A percentile compares a stretch with the other conserved stretches of the same genome.
These are phyloP conservation scores for Bagarius yarrelli DNA, from an alignment of 2,113 vertebrate genomes.

Conservation along the genomic window DNA sequence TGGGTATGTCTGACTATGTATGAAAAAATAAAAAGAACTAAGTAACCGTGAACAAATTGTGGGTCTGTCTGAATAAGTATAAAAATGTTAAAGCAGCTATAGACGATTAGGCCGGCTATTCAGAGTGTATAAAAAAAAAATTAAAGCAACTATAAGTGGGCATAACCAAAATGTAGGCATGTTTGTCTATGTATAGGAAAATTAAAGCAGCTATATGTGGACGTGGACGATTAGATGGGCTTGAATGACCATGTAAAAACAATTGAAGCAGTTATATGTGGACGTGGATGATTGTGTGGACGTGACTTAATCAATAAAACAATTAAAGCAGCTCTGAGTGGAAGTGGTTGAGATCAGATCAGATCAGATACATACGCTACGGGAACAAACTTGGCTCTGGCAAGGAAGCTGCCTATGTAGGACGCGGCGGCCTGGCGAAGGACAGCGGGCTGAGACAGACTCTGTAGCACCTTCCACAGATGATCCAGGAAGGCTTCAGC, in stretches of 20 bases:
- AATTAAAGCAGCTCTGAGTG: not conserved
- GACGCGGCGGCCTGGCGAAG: conserved; percentile 86
- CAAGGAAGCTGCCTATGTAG: conserved; percentile 93
- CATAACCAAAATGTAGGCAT: not conserved
- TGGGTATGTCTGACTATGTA: too few species aligned
- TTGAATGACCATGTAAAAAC: too few species aligned
- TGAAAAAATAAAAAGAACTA: not conserved
- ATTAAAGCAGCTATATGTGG: not conserved
- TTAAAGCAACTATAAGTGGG: not conserved
- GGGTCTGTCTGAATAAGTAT: too few species aligned
- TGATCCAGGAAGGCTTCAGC: conserved; percentile 95
- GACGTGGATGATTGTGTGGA: not conserved
- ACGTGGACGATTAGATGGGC: not conserved
- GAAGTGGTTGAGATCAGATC: not conserved
- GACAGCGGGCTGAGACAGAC: conserved; percentile 82
- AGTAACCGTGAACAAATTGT: too few species aligned
- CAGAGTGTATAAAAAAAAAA: not conserved
- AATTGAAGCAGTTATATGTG: not conserved
- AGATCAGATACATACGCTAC: conserved; percentile 77
- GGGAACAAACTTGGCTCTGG: conserved; percentile 90
- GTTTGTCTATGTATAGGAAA: not conserved
- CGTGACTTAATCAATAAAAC: not conserved
- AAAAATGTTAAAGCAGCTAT: not conserved
- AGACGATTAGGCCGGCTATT: too few species aligned
- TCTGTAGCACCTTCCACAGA: conserved; percentile 89